These are phyloP conservation scores for Brachylomia viminalis DNA, from an alignment of 2,888 invertebrate species.

Conservation along the genomic window DNA sequence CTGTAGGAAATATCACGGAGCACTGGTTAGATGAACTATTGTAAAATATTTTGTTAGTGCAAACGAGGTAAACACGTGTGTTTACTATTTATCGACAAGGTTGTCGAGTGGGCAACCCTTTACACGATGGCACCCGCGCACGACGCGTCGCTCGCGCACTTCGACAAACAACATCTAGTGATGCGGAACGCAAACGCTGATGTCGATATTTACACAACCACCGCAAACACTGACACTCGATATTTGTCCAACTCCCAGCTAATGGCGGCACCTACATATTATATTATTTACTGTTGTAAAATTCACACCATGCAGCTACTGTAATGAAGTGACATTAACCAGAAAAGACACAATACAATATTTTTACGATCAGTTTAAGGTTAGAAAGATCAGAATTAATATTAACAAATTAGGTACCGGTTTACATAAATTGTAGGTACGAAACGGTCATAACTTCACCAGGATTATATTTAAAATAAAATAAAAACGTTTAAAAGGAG, in stretches of 20 bases:
- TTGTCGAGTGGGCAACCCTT: slow-evolving; percentile 88
- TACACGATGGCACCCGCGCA: slow-evolving; percentile 81
- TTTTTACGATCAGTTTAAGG: slow-evolving; percentile 60
- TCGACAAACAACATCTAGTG: slow-evolving; percentile 88
- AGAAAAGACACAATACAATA: slow-evolving; percentile 66
- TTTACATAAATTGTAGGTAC: slow-evolving; percentile 72
- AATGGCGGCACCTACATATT: slow-evolving; percentile 80
- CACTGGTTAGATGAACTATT: slow-evolving; percentile 72
- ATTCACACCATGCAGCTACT: slow-evolving; percentile 85
- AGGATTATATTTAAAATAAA: slow-evolving; percentile 84
- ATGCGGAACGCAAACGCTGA: slow-evolving; percentile 90
- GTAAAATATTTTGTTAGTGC: slow-evolving; percentile 83
- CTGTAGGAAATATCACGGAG: slow-evolving; percentile 56
- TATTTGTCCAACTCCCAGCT: slow-evolving; percentile 87
- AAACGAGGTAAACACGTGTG: slow-evolving; percentile 82
- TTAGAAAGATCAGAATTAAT: slow-evolving; percentile 67
- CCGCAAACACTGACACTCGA: slow-evolving; percentile 87
- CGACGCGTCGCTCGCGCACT: slow-evolving; percentile 77
- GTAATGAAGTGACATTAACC: slow-evolving; percentile 80
- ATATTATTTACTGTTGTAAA: slow-evolving; percentile 80
- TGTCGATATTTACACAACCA: slow-evolving; percentile 88
- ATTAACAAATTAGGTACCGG: slow-evolving; percentile 69
- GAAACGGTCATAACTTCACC: slow-evolving; percentile 78
- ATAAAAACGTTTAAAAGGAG: slow-evolving; percentile 81
- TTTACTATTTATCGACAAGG: slow-evolving; percentile 85